Evolutionary conservation across 2,113 vertebrate species (phyloP).

Genomic region (Aythya baeri): DNA sequence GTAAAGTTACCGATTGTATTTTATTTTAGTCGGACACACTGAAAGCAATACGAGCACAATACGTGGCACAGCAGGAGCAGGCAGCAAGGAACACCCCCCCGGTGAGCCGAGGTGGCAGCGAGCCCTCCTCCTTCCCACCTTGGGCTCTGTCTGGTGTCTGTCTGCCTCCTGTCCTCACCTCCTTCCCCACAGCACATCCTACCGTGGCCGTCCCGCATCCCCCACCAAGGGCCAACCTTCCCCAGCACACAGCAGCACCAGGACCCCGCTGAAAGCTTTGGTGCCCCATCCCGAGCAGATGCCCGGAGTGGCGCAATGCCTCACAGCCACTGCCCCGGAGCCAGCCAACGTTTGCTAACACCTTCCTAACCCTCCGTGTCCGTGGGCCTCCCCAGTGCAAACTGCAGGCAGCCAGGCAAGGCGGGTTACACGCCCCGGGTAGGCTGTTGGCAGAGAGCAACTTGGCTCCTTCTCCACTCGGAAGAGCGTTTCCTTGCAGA

Average conservation of each 20-base stretch:
- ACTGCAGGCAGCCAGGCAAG: background rate
- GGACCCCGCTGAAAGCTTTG: background rate
- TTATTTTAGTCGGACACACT: background rate
- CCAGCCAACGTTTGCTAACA: background rate
- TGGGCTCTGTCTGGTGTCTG: background rate
- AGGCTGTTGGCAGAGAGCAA: slow-evolving; percentile 34
- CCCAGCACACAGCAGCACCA: background rate
- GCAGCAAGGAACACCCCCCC: background rate
- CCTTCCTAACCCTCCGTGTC: slow-evolving; percentile 46
- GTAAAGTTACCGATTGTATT: background rate
- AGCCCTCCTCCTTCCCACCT: background rate
- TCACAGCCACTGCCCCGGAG: background rate
- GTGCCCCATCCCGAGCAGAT: background rate
- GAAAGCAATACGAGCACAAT: background rate
- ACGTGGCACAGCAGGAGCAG: background rate
- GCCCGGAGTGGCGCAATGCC: background rate
- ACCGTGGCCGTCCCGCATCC: background rate
- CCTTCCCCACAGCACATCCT: slow-evolving; percentile 20
- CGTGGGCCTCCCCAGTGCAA: slow-evolving; percentile 4
- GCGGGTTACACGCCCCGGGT: background rate
- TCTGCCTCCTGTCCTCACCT: slow-evolving; percentile 23
- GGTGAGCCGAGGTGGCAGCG: background rate
- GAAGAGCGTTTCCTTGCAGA: background rate
- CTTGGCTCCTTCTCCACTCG: slow-evolving; percentile 7
- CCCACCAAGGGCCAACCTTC: background rate